Evolutionary conservation across 2,888 invertebrate genomes (phyloP).

Genomic region (Acleris holmiana): DNA sequence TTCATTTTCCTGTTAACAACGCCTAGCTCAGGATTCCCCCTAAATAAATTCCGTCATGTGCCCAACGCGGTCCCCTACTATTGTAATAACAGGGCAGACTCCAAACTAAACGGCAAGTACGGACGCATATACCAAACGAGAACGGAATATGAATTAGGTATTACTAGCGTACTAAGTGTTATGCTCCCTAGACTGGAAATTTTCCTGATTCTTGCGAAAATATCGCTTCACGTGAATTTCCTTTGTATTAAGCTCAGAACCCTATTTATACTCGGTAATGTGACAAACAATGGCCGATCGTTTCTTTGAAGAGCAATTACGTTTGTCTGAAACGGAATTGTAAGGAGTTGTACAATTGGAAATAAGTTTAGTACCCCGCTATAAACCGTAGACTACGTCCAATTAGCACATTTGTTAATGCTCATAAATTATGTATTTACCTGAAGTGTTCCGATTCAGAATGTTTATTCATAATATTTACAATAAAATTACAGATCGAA

Average conservation of each 20-base stretch:
- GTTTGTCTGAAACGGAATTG: conserved; percentile 1
- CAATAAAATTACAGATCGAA: too few species aligned
- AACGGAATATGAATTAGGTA: conserved; percentile 43
- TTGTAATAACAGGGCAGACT: conserved; percentile 31
- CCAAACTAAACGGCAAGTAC: conserved; percentile 23
- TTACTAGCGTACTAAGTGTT: conserved; percentile 32
- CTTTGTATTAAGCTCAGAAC: background rate
- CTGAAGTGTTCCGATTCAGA: too few species aligned
- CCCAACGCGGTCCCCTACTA: conserved; percentile 37
- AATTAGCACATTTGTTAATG: too few species aligned
- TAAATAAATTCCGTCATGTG: conserved; percentile 43
- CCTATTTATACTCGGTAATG: background rate
- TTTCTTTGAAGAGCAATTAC: conserved; percentile 1
- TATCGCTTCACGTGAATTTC: background rate
- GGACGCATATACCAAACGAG: conserved; percentile 24
- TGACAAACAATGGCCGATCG: background rate
- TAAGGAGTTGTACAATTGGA: background rate
- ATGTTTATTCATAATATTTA: too few species aligned
- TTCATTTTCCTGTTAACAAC: conserved; percentile 4
- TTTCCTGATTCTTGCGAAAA: conserved; percentile 11
- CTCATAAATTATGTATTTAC: too few species aligned
- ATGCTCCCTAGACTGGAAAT: conserved; percentile 6
- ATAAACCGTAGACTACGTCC: too few species aligned
- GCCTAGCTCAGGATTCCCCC: conserved; percentile 43
- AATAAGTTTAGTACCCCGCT: too few species aligned